A percentile compares a stretch with the other conserved stretches of the same genome.
These are phyloP conservation scores for Scaptodrosophila lebanonensis DNA, from an alignment of 1,140 invertebrate species.

Conservation along the genomic window DNA sequence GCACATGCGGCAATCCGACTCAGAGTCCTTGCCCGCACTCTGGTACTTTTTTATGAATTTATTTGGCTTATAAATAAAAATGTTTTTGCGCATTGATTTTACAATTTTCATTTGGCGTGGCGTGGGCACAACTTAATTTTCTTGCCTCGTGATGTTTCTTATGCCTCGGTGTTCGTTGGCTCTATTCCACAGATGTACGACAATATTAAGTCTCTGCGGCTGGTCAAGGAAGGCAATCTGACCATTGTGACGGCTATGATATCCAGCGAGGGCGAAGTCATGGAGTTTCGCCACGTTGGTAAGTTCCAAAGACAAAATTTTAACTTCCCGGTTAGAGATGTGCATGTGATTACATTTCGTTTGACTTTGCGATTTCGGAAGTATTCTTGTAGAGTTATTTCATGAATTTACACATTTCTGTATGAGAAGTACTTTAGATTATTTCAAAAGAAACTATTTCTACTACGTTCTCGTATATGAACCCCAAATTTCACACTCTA, in stretches of 20 bases:
- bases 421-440: no score
- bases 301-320: no score
- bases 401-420: no score
- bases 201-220: slow-evolving; percentile 86
- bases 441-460: no score
- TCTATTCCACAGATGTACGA: slow-evolving; percentile 90
- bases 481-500: no score
- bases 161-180: no score
- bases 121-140: not conserved
- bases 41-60: slow-evolving; percentile 74
- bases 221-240: slow-evolving; percentile 81
- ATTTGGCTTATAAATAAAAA: slow-evolving; percentile 71
- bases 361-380: no score
- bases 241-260: slow-evolving; percentile 87
- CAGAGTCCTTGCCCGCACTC: slow-evolving; percentile 1
- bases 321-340: no score
- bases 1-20: slow-evolving; percentile 48
- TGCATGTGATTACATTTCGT: no score
- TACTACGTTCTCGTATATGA: no score
- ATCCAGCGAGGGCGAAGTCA: slow-evolving; percentile 90
- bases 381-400: no score
- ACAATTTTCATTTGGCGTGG: slow-evolving; percentile 63
- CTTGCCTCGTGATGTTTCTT: not conserved
- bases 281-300: slow-evolving; percentile 85
- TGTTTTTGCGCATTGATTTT: slow-evolving; percentile 59